Evolutionary conservation across 2,888 invertebrate genomes (phyloP).

Genomic region (Lordiphosa fenestrarum): DNA sequence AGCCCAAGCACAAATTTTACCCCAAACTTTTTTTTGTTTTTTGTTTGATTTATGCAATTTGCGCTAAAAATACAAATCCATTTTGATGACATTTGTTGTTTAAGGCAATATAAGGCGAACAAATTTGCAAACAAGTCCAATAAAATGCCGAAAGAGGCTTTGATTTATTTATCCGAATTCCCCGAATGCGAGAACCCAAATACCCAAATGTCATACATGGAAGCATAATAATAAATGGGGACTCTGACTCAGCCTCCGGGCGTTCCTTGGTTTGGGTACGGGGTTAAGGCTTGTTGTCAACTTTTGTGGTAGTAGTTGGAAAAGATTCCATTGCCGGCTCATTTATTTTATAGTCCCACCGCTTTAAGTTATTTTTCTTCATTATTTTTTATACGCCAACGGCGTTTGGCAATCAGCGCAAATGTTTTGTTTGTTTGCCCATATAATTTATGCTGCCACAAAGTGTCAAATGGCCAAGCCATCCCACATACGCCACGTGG

Average conservation of each 20-base stretch:
- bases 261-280: background rate
- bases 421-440: conserved; percentile 59
- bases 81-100: conserved; percentile 60
- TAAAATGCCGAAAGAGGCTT: conserved; percentile 61
- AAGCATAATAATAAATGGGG: conserved; percentile 57
- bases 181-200: conserved; percentile 38
- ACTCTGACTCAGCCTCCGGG: conserved; percentile 15
- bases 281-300: conserved; percentile 25
- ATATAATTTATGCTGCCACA: conserved; percentile 50
- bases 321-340: conserved; percentile 57
- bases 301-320: conserved; percentile 22
- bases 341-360: conserved; percentile 67
- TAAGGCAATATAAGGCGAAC: conserved; percentile 37
- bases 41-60: conserved; percentile 71
- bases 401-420: conserved; percentile 69
- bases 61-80: conserved; percentile 66
- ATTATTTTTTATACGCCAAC: conserved; percentile 64
- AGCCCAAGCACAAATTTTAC: conserved; percentile 27
- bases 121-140: conserved; percentile 68
- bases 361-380: conserved; percentile 73
- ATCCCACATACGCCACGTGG: conserved; percentile 62
- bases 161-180: conserved; percentile 62
- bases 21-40: conserved; percentile 48
- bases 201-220: conserved; percentile 43
- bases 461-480: conserved; percentile 51